These are phyloP conservation scores for Selene dorsalis DNA, from an alignment of 2,797 vertebrate species.

Conservation along the genomic window DNA sequence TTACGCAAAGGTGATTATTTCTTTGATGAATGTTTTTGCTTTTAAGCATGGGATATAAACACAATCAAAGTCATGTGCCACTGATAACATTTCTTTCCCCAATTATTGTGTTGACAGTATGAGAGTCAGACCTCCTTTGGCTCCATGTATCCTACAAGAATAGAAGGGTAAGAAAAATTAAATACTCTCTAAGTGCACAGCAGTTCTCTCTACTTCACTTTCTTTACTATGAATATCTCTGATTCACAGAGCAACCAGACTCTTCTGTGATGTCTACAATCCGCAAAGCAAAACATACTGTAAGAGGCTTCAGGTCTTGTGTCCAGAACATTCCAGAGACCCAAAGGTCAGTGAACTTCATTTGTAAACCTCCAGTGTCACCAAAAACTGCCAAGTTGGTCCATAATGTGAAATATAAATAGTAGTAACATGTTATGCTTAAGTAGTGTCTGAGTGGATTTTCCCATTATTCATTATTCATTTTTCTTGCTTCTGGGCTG, in stretches of 20 bases:
- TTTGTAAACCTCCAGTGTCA: neutral
- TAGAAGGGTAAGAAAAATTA: conserved; percentile 89
- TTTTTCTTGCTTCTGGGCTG: neutral
- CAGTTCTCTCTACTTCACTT: neutral
- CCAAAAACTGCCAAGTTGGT: neutral
- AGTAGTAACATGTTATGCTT: no score
- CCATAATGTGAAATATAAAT: neutral
- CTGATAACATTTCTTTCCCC: conserved; percentile 7
- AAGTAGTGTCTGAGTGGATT: neutral
- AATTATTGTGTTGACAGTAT: conserved; percentile 81
- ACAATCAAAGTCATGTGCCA: neutral
- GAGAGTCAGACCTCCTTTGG: conserved; percentile 97
- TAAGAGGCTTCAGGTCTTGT: conserved; percentile 94
- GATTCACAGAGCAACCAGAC: conserved; percentile 89
- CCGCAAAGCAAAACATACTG: conserved; percentile 97
- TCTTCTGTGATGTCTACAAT: conserved; percentile 97
- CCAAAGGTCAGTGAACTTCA: conserved; percentile 86
- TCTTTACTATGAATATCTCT: neutral
- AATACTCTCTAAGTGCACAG: neutral
- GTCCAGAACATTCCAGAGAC: conserved; percentile 94
- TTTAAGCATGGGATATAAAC: neutral
- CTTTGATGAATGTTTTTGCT: neutral
- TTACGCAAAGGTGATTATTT: conserved; percentile 90
- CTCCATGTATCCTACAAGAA: conserved; percentile 94
- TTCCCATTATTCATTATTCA: neutral